A percentile compares a stretch with the other conserved stretches of the same genome.
These are phyloP conservation scores for Centropristis striata DNA, from an alignment of 2,113 vertebrate genomes.

Conservation along the genomic window DNA sequence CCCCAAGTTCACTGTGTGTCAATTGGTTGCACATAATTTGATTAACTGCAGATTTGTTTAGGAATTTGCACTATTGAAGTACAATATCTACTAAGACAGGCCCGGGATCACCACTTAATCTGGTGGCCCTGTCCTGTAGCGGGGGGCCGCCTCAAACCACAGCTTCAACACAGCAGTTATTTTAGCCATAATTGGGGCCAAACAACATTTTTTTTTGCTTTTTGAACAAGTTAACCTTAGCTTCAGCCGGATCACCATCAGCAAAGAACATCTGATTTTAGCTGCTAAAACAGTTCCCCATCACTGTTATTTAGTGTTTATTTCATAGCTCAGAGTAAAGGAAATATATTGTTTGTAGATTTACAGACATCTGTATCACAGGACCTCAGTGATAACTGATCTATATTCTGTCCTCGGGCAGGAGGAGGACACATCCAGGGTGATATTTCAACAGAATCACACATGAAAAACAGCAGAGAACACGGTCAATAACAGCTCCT, in stretches of 20 bases:
- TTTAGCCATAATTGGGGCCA: neutral
- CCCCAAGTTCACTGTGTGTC: neutral
- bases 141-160: neutral
- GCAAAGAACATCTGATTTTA: too few species aligned
- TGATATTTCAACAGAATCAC: too few species aligned
- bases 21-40: conserved; percentile 49
- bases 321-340: too few species aligned
- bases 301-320: too few species aligned
- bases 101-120: neutral
- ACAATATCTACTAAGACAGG: conserved; percentile 19
- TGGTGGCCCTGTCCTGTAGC: neutral
- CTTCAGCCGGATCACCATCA: neutral
- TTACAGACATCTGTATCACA: too few species aligned
- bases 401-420: too few species aligned
- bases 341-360: too few species aligned
- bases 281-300: too few species aligned
- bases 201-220: neutral
- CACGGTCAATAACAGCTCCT: too few species aligned
- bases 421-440: too few species aligned
- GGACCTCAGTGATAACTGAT: too few species aligned
- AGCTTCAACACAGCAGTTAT: neutral
- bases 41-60: conserved; percentile 39
- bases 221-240: neutral
- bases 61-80: conserved; percentile 34
- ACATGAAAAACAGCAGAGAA: too few species aligned